Evolutionary conservation across 1,140 invertebrate species (phyloP), one percentile per base, ranked within the genome.

Genomic region (Mactra quadrangularis): DNA sequence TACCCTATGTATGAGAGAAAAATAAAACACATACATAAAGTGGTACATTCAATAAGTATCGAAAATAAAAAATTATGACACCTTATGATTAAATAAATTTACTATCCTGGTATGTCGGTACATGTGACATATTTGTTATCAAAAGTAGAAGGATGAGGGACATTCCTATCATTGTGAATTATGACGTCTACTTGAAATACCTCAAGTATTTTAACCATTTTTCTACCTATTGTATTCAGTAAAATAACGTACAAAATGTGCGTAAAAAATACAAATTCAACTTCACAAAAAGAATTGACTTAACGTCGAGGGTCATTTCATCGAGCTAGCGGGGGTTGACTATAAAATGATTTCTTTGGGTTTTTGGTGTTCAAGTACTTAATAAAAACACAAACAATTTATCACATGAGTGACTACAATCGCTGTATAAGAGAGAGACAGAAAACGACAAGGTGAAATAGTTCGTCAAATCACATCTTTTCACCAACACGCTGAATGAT

Each of bases 301-400:
- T 25, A 57, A 47, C 29, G 55, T 57, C 72, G 57, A 75, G 45
- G 55, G 57, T 75, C 33, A 59, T 41, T 75, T 45, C 22, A 59
- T 45, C 35, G 53, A 13, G 53, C 22, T 53, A 22, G 72, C 47
- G 38, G 38, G 72, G 55, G 55, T n/a, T 29, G 19, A 25, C 35
- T 27, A 57, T 25, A 75, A 29, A 75, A 22, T 47, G 57, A 31
- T 41, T 45, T 75, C 57, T 11, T 35, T 17, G n/a, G 31, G 6
- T 38, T 35, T n/a, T n/a, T 35, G 41, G 52, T 75, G 72, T 75
- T 75, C 72, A 75, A 45, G 31, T 41, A 41, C 57, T 75, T 75
- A 75, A 75, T 75, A 75, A 75, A n/a, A 75, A 75, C 57, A 75
- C 27, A 75, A 75, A 75, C 72, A 75, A 38, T 75, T 75, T 75